These are phyloP conservation scores for Drosophila niveifrons DNA, from an alignment of 2,888 invertebrate genomes.

Conservation along the genomic window DNA sequence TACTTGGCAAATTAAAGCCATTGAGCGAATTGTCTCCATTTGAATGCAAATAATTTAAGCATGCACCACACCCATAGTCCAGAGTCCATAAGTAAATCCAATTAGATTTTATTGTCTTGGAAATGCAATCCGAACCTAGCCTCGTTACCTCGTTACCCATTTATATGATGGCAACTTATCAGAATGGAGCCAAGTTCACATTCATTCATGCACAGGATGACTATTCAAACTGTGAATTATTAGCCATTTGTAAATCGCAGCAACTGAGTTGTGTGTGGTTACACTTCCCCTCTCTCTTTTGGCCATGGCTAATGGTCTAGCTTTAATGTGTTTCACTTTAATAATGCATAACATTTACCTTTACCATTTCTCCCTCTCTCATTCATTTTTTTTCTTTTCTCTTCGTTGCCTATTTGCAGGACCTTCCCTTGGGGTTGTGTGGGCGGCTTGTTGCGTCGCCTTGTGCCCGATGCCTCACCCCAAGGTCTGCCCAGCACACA, in stretches of 20 bases:
- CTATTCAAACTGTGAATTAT: slow-evolving; percentile 58
- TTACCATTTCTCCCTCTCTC: slow-evolving; percentile 10
- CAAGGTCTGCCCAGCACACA: slow-evolving; percentile 70
- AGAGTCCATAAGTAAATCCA: slow-evolving; percentile 3
- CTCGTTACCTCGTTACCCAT: neutral
- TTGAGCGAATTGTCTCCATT: neutral
- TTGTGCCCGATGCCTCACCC: slow-evolving; percentile 91
- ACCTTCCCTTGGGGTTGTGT: slow-evolving; percentile 90
- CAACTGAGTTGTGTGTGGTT: slow-evolving; percentile 1
- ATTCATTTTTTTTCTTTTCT: slow-evolving; percentile 17
- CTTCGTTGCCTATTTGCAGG: slow-evolving; percentile 86
- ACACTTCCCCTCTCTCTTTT: neutral
- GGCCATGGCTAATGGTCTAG: slow-evolving; percentile 65
- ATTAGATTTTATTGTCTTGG: slow-evolving; percentile 15
- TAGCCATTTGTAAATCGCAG: slow-evolving; percentile 43
- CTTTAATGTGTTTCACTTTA: slow-evolving; percentile 77
- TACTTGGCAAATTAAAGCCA: neutral
- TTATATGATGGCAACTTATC: slow-evolving; percentile 13
- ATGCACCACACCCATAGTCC: neutral
- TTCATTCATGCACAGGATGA: slow-evolving; percentile 29
- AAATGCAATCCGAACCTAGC: neutral
- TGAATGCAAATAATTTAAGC: slow-evolving; percentile 1
- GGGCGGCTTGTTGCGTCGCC: slow-evolving; percentile 88
- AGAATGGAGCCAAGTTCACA: slow-evolving; percentile 14
- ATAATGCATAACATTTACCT: slow-evolving; percentile 73